phyloP scores from a whole-genome alignment of 2,888 invertebrate species.

The Penaeus monodon region DNA sequence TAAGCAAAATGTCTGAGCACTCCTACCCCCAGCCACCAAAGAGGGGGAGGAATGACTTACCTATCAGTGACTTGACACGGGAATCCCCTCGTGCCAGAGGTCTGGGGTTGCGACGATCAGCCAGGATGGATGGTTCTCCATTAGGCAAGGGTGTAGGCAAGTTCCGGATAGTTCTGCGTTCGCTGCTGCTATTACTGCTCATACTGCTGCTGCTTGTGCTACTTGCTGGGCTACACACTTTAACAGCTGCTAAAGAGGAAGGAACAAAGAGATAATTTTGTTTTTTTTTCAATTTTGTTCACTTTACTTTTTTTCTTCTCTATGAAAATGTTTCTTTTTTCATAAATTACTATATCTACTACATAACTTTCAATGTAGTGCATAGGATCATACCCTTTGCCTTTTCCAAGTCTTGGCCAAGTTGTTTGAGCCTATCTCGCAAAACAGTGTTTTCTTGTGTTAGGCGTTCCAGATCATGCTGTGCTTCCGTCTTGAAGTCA shows the following conservation, averaged over 20 bases:
- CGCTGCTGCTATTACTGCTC: conserved; percentile 45
- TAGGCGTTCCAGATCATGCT: conserved; percentile 82
- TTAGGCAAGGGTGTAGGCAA: conserved; percentile 55
- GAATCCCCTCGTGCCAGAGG: conserved; percentile 61
- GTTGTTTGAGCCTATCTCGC: conserved; percentile 80
- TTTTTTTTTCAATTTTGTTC: no score
- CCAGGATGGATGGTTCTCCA: conserved; percentile 55
- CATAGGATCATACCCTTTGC: conserved; percentile 71
- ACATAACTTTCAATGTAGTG: not conserved
- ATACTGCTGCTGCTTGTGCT: conserved; percentile 45
- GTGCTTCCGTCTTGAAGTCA: conserved; percentile 78
- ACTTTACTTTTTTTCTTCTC: no score
- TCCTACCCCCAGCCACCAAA: not conserved
- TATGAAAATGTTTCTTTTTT: no score
- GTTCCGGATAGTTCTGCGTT: conserved; percentile 46
- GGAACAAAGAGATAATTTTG: not conserved
- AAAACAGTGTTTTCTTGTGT: conserved; percentile 86
- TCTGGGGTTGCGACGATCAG: conserved; percentile 61
- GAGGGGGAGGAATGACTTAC: conserved; percentile 33
- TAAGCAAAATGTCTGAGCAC: not conserved
- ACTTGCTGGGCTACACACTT: conserved; percentile 44
- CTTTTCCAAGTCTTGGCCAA: conserved; percentile 82
- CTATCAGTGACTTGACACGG: conserved; percentile 62
- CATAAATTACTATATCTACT: no score
- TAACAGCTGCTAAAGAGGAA: conserved; percentile 35